Percentiles rank a stretch among this genome's conserved stretches.
Evolutionary conservation across 2,888 invertebrate species (phyloP).

Genomic region (Neoaliturus tenellus): DNA sequence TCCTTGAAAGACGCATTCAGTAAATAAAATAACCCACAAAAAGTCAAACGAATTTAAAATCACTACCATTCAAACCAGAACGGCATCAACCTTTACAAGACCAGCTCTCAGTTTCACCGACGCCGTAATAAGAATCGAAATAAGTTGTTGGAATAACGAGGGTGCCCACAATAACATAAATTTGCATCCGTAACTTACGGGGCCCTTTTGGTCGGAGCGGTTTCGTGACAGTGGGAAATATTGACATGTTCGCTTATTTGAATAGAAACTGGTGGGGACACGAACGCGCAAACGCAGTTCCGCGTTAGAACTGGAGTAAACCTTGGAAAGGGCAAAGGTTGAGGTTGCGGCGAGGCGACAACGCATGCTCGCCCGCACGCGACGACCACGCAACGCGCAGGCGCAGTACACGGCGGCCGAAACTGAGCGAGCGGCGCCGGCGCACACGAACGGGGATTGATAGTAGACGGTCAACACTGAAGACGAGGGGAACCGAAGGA

Average conservation of each 20-base stretch:
- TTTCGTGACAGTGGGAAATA: slow-evolving; percentile 2
- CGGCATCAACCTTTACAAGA: background rate
- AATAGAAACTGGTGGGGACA: slow-evolving; percentile 35
- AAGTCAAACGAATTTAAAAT: too few relatives aligned
- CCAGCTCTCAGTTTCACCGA: background rate
- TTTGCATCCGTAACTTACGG: background rate
- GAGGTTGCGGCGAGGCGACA: background rate
- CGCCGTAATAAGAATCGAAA: background rate
- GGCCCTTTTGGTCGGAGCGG: too few relatives aligned
- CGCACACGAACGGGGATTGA: too few relatives aligned
- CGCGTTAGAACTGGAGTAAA: slow-evolving; percentile 47
- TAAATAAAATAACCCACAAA: too few relatives aligned
- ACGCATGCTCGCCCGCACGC: slow-evolving; percentile 6
- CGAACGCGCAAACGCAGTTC: slow-evolving; percentile 28
- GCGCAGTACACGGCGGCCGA: too few relatives aligned
- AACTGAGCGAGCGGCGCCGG: too few relatives aligned
- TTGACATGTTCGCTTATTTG: slow-evolving; percentile 22
- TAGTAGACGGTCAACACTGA: too few relatives aligned
- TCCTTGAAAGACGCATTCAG: too few relatives aligned
- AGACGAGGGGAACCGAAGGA: too few relatives aligned
- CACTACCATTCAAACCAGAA: too few relatives aligned
- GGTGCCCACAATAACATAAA: background rate
- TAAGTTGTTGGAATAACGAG: background rate
- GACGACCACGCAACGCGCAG: background rate
- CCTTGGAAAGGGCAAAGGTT: slow-evolving; percentile 42